These are phyloP conservation scores for Bubalus kerabau DNA, from an alignment of 2,113 vertebrate species.

Conservation along the genomic window DNA sequence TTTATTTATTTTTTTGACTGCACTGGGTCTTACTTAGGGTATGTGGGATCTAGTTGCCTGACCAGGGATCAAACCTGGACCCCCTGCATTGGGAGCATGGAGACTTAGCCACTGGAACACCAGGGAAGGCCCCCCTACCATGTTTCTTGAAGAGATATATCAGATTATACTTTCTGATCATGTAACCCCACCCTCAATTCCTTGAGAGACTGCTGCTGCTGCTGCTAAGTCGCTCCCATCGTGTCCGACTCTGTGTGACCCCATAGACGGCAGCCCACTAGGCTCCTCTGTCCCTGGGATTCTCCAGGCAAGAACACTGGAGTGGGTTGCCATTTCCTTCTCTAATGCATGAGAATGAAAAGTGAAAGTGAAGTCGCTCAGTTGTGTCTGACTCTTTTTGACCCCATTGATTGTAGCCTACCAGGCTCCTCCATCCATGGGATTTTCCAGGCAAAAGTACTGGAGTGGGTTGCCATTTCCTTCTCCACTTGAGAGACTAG, in stretches of 20 bases:
- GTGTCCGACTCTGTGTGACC: not conserved
- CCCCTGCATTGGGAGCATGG: not conserved
- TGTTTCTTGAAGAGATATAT: not conserved
- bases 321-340: not conserved
- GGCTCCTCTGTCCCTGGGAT: not conserved
- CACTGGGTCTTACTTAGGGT: not conserved
- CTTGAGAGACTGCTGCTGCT: not conserved
- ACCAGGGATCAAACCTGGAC: not conserved
- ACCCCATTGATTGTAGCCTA: not conserved
- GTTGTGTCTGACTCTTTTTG: not conserved
- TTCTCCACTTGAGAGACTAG: not conserved
- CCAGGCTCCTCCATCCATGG: not conserved
- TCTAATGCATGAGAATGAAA: not conserved
- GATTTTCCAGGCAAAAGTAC: not conserved
- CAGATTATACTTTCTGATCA: not conserved
- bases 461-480: not conserved
- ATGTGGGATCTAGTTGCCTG: not conserved
- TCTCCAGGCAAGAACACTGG: not conserved
- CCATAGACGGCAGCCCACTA: not conserved
- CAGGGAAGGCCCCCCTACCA: not conserved
- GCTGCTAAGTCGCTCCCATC: not conserved
- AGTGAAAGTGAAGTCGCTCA: not conserved
- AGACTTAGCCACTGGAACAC: not conserved
- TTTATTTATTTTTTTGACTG: not conserved
- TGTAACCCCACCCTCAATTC: not conserved